These are phyloP conservation scores for Cyanoliseus patagonus DNA, from an alignment of 2,113 vertebrate species.

Conservation along the genomic window DNA sequence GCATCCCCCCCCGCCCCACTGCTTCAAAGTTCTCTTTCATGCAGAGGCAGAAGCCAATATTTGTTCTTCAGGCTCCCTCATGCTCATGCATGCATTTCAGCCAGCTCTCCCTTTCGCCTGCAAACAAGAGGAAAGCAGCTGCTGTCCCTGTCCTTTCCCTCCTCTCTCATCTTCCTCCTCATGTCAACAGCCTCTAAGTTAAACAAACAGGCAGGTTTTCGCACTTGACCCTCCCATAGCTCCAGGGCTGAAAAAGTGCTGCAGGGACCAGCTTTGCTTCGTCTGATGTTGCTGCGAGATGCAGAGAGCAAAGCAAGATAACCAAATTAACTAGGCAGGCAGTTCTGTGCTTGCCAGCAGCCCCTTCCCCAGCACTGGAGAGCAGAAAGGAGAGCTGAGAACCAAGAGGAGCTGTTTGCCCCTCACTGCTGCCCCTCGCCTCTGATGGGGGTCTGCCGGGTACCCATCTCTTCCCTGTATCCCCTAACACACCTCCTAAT, in stretches of 20 bases:
- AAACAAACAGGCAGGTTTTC: neutral
- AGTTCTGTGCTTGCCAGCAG: accelerated
- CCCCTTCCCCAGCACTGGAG: accelerated
- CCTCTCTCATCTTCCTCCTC: neutral
- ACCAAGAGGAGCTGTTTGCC: neutral
- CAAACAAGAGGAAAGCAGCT: neutral
- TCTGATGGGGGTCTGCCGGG: neutral
- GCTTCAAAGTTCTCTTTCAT: neutral
- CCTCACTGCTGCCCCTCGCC: accelerated
- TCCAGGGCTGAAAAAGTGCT: neutral
- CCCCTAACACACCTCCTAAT: neutral
- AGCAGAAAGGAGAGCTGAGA: neutral
- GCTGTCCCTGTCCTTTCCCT: neutral
- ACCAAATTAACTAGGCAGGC: neutral
- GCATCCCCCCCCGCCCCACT: neutral
- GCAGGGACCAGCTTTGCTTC: neutral
- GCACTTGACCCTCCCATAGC: neutral
- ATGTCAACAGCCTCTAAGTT: neutral
- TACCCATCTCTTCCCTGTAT: neutral
- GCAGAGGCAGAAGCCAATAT: neutral
- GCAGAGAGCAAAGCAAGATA: neutral
- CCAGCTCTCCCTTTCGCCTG: neutral
- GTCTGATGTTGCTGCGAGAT: neutral
- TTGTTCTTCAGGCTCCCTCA: constrained; percentile 18
- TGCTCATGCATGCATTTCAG: constrained; percentile 44